Base-by-base conservation (phyloP, 2,797 vertebrate species). In the Alca torda region DNA sequence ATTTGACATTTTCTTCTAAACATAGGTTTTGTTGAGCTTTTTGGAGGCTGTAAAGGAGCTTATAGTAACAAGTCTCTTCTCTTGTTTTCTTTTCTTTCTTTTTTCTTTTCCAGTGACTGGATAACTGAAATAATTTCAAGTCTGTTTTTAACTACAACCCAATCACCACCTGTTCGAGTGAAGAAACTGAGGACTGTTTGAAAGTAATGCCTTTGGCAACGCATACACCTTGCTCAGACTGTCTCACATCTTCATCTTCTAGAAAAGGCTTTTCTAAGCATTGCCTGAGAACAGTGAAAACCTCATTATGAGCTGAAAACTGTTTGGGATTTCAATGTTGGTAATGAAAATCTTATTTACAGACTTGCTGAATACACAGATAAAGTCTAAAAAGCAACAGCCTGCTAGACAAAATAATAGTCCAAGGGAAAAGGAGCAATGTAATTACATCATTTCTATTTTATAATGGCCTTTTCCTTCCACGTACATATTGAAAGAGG, bases 341-440 rank as follows among this genome's bases (percentile, higher is more conserved):
- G 96, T 95, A 97, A 97, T 73, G 14, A 87, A 95, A 83, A 89
- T 95, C 95, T 97, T 98, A 94, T 96, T 97, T 98, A 96, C 83
- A 92, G 95, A 96, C 97, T 96, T 96, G 97, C 95, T 95, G 96
- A 98, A 96, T n/a, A 50, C 3, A 5, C 92, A 85, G 46, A 35
- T 75, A 50, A 85, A 84, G 60, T 63, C 84, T 81, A 67, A 93
- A 96, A 97, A 93, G 83, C 91, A 86, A 33, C 60, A 46, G 67
- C 35, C 94, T 92, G 60, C 92, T 79, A 88, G 74, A 95, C 90
- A 93, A 92, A 91, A 88, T 92, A 95, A 69, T 72, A 90, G 89
- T 93, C 75, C 77, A 63, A 73, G 83, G 46, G 57, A 91, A 96
- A 95, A 85, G 64, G 54, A 73, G 37, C 46, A 63, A 88, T 31